phyloP scores from a whole-genome alignment of 2,888 invertebrate species.

The Trachelus iudaicus region DNA sequence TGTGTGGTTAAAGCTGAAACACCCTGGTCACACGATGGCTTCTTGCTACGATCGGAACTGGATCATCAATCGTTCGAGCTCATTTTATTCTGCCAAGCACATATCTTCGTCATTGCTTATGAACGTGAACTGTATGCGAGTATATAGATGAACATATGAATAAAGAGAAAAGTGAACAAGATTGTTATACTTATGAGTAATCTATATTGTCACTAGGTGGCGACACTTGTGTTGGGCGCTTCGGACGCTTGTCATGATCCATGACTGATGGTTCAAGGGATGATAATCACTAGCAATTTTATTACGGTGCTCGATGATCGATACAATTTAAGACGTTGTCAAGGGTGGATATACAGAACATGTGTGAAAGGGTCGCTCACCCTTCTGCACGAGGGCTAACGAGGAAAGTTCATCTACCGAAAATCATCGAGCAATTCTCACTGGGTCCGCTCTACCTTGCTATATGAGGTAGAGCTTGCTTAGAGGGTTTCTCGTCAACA shows the following conservation, averaged over 20 bases:
- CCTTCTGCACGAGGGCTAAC: neutral
- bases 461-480: neutral
- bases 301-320: neutral
- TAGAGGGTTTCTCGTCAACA: neutral
- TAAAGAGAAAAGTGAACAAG: too few relatives aligned
- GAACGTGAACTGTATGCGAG: too few relatives aligned
- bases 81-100: neutral
- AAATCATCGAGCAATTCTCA: neutral
- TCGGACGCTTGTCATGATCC: neutral
- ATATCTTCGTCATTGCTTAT: neutral
- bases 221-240: neutral
- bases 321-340: neutral
- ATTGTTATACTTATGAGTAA: neutral
- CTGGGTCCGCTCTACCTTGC: neutral
- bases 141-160: too few relatives aligned
- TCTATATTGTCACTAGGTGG: neutral
- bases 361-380: neutral
- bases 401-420: slow-evolving; percentile 2
- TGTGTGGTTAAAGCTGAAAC: neutral
- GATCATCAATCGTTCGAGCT: neutral
- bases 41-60: neutral
- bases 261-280: neutral
- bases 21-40: neutral
- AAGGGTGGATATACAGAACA: neutral
- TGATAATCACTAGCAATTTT: neutral